Conservation (phyloP, 2,797 vertebrate species). For the Buphagus erythrorhynchus region DNA sequence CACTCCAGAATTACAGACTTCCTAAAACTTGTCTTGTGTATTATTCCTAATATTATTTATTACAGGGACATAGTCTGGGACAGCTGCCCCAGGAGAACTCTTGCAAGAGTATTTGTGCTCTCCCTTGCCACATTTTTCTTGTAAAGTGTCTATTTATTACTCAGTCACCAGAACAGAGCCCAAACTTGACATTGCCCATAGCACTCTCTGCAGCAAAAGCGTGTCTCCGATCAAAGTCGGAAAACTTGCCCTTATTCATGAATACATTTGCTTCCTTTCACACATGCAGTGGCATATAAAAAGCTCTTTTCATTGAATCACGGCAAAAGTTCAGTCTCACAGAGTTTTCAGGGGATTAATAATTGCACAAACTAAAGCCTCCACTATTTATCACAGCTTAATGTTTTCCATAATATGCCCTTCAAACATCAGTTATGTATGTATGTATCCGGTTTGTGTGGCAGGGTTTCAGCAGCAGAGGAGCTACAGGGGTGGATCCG, state of each 20-base stretch:
- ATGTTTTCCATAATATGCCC: not conserved
- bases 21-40: not conserved
- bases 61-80: fast-evolving
- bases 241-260: not conserved
- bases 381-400: not conserved
- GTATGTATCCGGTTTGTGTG: not conserved
- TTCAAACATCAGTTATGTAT: not conserved
- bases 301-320: not conserved
- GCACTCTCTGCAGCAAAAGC: fast-evolving
- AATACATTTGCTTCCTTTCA: not conserved
- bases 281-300: not conserved
- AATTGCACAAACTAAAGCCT: not conserved
- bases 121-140: not conserved
- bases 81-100: not conserved
- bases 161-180: not conserved
- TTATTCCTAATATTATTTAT: not conserved
- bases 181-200: fast-evolving
- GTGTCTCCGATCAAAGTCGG: fast-evolving
- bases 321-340: not conserved
- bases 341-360: not conserved
- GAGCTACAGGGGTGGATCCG: not conserved
- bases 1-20: fast-evolving
- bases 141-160: not conserved
- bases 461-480: fast-evolving
- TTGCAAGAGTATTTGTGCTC: not conserved